A percentile compares a stretch with the other conserved stretches of the same genome.
Evolutionary conservation across 2,888 invertebrate genomes (phyloP).

Genomic region (Lasius platythorax): DNA sequence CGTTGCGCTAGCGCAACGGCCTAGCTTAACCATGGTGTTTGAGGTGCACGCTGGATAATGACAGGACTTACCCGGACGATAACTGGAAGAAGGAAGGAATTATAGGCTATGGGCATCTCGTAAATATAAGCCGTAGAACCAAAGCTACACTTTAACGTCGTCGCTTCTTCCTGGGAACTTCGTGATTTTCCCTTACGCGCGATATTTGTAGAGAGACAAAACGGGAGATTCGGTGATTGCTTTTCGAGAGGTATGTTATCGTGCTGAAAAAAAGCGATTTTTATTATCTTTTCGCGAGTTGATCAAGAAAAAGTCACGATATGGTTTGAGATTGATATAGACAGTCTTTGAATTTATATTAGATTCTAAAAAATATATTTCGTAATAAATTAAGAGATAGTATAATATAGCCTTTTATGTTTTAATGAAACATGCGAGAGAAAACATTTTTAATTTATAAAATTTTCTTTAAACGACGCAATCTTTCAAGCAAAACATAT

Average conservation of each 20-base stretch:
- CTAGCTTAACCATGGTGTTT: constrained; percentile 62
- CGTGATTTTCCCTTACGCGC: constrained; percentile 36
- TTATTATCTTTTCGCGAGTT: background rate
- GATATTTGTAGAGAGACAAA: constrained; percentile 36
- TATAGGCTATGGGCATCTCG: constrained; percentile 57
- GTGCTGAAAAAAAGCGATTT: background rate
- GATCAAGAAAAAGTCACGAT: background rate
- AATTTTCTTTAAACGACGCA: background rate
- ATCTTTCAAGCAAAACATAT: background rate
- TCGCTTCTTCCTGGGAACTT: constrained; percentile 54
- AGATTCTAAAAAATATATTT: background rate
- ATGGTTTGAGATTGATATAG: background rate
- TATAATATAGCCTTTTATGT: background rate
- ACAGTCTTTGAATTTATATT: background rate
- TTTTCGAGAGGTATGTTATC: background rate
- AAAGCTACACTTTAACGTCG: constrained; percentile 61
- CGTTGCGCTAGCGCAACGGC: constrained; percentile 38
- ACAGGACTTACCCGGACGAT: constrained; percentile 61
- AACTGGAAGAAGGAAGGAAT: constrained; percentile 66
- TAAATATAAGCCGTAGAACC: constrained; percentile 51
- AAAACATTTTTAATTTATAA: background rate
- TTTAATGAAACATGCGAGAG: background rate
- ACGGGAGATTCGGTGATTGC: background rate
- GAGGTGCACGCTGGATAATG: constrained; percentile 58
- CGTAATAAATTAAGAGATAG: background rate